Base-by-base conservation (phyloP, 1,140 invertebrate genomes). In the Philopotamus ludificatus region DNA sequence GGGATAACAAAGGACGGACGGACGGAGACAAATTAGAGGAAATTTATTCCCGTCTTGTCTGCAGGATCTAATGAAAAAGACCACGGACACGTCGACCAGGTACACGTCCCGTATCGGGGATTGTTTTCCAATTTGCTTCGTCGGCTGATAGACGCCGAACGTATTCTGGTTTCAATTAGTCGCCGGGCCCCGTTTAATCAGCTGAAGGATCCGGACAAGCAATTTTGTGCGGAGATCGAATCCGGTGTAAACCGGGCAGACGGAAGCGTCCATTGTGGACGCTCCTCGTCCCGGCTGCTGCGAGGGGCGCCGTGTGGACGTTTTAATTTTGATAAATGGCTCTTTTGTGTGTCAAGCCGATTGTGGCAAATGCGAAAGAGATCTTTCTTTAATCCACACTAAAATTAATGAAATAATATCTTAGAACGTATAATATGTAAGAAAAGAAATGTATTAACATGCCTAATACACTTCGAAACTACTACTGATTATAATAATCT, bases 21-120 rank as follows among this genome's bases (percentile, higher is more conserved):
- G 59, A 63, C 65, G 58, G 51, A 60, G 67, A 69, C 67, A 69
- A 69, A 69, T 69, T 65, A 63, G 44, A 69, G 67, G 67, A 65
- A 69, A 69, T 69, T 69, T 68, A 68, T 68, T 68, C 67, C 58
- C 67, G 58, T 68, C 67, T 69, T 69, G 67, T 65, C 62, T 16
- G 62, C 39, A 10, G 15, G 62, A 55, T 64, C 63, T 65, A 65
- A 65, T 69, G 63, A 61, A 66, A 69, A 63, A 69, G 67, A 68
- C 62, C 67, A 60, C 66, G 51, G 63, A 65, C 22, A 18, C 8
- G 15, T 16, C 50, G 53, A 23, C 44, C 9, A 41, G 44, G 54
- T 10, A 22, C n/a, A 16, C 44, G 15, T n/a, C 7, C 18, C n/a
- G 28, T 57, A 67, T 59, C 22, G 54, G 61, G 66, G 62, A 68